Percentiles rank a stretch among this genome's conserved stretches.
Conservation (phyloP, 2,888 invertebrate genomes). For the Amblyjoppa proteus region DNA sequence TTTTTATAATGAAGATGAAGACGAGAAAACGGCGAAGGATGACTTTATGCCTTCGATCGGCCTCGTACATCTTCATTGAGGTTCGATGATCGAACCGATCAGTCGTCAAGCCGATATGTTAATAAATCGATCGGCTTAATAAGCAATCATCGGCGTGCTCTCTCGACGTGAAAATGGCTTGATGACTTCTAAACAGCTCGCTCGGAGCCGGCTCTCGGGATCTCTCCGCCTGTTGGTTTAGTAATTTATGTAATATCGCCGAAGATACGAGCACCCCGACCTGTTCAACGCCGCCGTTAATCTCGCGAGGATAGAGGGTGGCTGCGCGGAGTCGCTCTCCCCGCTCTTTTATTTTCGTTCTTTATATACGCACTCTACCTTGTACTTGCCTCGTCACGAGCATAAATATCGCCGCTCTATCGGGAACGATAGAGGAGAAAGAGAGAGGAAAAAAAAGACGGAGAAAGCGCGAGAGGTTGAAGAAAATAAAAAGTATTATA, state of each 20-base stretch:
- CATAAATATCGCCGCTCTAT: slow-evolving; percentile 60
- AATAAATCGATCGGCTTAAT: slow-evolving; percentile 63
- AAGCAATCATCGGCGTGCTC: slow-evolving; percentile 48
- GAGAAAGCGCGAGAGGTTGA: slow-evolving; percentile 19
- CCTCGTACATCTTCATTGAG: neutral
- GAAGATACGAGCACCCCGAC: slow-evolving; percentile 57
- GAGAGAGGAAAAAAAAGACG: slow-evolving; percentile 3
- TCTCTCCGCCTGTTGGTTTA: slow-evolving; percentile 47
- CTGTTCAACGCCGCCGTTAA: slow-evolving; percentile 66
- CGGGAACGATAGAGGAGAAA: slow-evolving; percentile 20
- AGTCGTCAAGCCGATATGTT: slow-evolving; percentile 27
- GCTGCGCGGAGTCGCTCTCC: slow-evolving; percentile 39
- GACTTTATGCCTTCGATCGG: no score
- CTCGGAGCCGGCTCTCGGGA: slow-evolving; percentile 28
- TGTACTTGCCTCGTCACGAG: slow-evolving; percentile 63
- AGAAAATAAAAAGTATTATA: slow-evolving; percentile 52
- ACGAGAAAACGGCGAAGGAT: no score
- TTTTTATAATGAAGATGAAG: no score
- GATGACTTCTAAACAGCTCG: slow-evolving; percentile 61
- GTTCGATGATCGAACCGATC: neutral
- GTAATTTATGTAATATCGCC: slow-evolving; percentile 67
- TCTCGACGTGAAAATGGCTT: slow-evolving; percentile 61
- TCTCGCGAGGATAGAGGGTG: slow-evolving; percentile 51
- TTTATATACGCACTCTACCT: slow-evolving; percentile 31
- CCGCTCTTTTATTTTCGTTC: slow-evolving; percentile 49